These are phyloP conservation scores for Caligus rogercresseyi DNA, from an alignment of 1,140 invertebrate species.

Conservation along the genomic window DNA sequence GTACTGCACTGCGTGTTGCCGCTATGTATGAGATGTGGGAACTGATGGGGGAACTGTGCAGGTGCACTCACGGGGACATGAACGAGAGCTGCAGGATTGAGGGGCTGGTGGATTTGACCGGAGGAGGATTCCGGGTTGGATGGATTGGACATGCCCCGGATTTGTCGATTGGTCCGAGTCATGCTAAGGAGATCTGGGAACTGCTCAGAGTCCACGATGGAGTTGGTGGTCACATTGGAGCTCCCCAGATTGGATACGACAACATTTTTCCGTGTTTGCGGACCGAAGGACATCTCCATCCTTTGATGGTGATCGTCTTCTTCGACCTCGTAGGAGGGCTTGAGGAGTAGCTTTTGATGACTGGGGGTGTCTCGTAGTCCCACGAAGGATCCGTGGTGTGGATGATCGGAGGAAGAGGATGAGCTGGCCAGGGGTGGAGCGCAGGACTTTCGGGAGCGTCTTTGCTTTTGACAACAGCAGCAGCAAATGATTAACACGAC, in stretches of 20 bases:
- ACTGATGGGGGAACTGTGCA: constrained; percentile 14
- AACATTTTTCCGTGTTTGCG: not conserved
- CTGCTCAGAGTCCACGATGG: not conserved
- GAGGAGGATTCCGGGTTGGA: not conserved
- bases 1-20: not conserved
- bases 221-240: not conserved
- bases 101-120: not conserved
- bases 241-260: not conserved
- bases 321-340: no score
- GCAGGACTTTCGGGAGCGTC: not conserved
- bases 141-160: not conserved
- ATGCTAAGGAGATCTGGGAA: constrained; percentile 11
- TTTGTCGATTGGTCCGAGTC: not conserved
- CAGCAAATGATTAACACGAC: not conserved
- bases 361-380: not conserved
- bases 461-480: constrained; percentile 6
- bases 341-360: not conserved
- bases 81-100: constrained; percentile 15
- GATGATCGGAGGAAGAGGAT: not conserved
- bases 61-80: not conserved
- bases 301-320: not conserved
- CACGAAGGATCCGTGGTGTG: not conserved
- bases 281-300: not conserved
- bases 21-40: constrained; percentile 14
- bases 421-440: not conserved